These are phyloP conservation scores for Lepeophtheirus salmonis DNA, from an alignment of 1,140 invertebrate species.

Conservation along the genomic window DNA sequence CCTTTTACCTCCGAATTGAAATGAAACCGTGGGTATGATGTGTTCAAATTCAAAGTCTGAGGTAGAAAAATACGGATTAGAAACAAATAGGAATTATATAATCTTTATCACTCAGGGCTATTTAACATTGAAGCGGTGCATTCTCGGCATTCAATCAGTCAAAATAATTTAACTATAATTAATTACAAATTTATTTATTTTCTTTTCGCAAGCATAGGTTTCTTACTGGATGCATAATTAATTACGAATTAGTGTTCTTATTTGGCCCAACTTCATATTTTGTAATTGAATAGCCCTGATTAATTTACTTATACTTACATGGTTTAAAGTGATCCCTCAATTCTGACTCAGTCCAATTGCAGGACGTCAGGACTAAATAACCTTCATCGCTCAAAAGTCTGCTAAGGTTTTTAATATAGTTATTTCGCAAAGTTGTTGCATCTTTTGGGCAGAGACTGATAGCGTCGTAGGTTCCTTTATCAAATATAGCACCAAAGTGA, in stretches of 20 bases:
- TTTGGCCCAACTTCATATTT: too few relatives aligned
- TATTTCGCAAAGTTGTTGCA: slow-evolving; percentile 37
- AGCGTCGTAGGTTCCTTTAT: slow-evolving; percentile 88
- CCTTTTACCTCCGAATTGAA: slow-evolving; percentile 60
- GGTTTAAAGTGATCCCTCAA: slow-evolving; percentile 46
- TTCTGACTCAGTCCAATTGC: slow-evolving; percentile 80
- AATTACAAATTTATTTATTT: too few relatives aligned
- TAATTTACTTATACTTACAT: slow-evolving; percentile 29
- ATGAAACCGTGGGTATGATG: slow-evolving; percentile 52
- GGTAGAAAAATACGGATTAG: too few relatives aligned
- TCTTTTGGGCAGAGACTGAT: slow-evolving; percentile 55
- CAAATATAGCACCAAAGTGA: slow-evolving; percentile 46
- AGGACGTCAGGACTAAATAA: slow-evolving; percentile 67
- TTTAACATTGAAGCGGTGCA: too few relatives aligned
- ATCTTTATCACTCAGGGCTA: too few relatives aligned
- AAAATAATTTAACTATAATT: too few relatives aligned
- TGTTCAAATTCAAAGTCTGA: slow-evolving; percentile 40
- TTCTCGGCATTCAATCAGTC: too few relatives aligned
- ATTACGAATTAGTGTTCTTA: too few relatives aligned
- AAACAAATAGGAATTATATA: too few relatives aligned
- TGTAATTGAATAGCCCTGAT: too few relatives aligned
- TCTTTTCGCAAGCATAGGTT: slow-evolving; percentile 7
- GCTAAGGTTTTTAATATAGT: slow-evolving; percentile 46
- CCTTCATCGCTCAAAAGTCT: slow-evolving; percentile 39
- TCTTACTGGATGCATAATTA: slow-evolving; percentile 4